Evolutionary conservation across 64 coral and sea anemone species (phyloP), one percentile per base, ranked within the genome.

Genomic region (Acropora yongei): DNA sequence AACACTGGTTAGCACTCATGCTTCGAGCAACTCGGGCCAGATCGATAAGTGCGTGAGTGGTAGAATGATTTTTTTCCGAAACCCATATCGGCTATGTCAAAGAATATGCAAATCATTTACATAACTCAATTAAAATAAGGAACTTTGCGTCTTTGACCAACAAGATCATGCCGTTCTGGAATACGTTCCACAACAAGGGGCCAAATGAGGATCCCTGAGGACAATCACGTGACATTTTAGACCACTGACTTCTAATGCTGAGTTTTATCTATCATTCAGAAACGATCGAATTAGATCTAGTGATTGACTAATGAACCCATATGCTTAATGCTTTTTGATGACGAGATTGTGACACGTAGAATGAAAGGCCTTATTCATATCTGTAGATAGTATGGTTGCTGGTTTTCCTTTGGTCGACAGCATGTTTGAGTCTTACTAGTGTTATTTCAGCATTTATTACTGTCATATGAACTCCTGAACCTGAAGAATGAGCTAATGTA

Each of bases 151-250:
- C 50, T 53, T 53, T 53, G 16, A 53, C 79, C 79, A 39, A 49
- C 14, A 40, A 90, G 80, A 46, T 55, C 84, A 75, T 88, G 43
- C 77, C 86, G 40, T 88, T 88, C 75, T 88, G 86, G 45, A 77
- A 88, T 57, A 77, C 43, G 41, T 77, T 88, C 86, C 88, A 90
- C 46, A 73, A 69, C 6, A 90, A 20, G 39, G 65, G 65, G 1
- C 88, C 88, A 55, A 90, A 90, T 65, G 66, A 90, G 5, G 78
- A 90, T 18, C 77, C 77, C 9, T 81, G 88, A 55, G 77, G 77
- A 79, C 77, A 90, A 3, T 77, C 88, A 81, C 78, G 66, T 53
- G n/a, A 5, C 48, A 83, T 75, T 17, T 46, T 75, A 74, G 47
- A 51, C 78, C 79, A 91, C 68, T 83, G 49, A 57, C 89, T 91